These are phyloP conservation scores for Psittacara wagleri DNA, from an alignment of 2,113 vertebrate genomes.

Conservation along the genomic window DNA sequence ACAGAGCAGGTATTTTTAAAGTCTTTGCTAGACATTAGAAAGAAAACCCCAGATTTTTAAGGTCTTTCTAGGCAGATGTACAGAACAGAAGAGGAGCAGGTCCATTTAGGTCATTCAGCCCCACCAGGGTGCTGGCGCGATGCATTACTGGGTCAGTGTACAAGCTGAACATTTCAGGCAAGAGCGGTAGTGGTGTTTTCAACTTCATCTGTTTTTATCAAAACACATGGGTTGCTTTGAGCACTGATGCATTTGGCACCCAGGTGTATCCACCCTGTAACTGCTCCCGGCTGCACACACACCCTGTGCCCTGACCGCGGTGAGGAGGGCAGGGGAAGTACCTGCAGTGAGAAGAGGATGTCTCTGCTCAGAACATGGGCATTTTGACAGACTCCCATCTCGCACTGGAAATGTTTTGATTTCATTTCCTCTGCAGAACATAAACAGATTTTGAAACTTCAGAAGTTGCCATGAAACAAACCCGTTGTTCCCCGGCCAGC, in stretches of 20 bases:
- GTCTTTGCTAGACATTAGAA: neutral
- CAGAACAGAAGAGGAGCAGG: fast-evolving
- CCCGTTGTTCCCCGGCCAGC: neutral
- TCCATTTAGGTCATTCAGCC: neutral
- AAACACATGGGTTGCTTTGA: neutral
- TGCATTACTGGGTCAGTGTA: neutral
- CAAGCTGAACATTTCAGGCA: neutral
- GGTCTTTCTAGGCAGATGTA: neutral
- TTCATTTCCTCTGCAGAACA: conserved; percentile 28
- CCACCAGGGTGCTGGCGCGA: fast-evolving
- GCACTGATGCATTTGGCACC: neutral
- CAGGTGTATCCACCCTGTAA: fast-evolving
- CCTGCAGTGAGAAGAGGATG: fast-evolving
- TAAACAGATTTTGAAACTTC: conserved; percentile 59
- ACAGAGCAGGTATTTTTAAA: neutral
- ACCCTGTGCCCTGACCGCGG: fast-evolving
- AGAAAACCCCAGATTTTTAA: neutral
- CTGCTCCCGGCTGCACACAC: neutral
- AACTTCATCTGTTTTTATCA: neutral
- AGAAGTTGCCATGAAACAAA: conserved; percentile 41
- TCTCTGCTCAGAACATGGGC: neutral
- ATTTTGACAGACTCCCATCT: neutral
- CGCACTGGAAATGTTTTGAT: conserved; percentile 24
- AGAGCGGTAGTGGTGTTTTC: neutral
- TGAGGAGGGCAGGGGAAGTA: neutral